Percentiles rank a stretch among this genome's conserved stretches.
Conservation (phyloP, 2,113 vertebrate genomes). For the Zapornia atra region DNA sequence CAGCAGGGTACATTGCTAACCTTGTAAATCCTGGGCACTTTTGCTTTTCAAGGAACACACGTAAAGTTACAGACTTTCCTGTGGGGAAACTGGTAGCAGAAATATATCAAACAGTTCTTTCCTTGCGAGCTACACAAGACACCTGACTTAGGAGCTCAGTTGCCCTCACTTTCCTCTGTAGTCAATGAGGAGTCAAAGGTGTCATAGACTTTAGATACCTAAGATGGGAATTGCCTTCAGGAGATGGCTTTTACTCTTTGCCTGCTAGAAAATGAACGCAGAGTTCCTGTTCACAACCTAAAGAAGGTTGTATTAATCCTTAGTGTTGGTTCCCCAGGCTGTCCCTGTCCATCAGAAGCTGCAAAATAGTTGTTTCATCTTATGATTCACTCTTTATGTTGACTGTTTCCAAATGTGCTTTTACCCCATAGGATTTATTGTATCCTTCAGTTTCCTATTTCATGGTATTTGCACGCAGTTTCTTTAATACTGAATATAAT, state of each 20-base stretch:
- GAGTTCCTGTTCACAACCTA: background rate
- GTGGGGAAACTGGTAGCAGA: background rate
- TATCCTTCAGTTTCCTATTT: background rate
- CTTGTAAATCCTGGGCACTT: constrained; percentile 12
- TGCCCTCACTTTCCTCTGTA: background rate
- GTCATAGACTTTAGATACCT: background rate
- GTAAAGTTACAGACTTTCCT: background rate
- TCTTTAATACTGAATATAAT: background rate
- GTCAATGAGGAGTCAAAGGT: background rate
- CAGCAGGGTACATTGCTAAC: constrained; percentile 39
- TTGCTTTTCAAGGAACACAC: background rate
- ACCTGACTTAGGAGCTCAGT: background rate
- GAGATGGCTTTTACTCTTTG: background rate
- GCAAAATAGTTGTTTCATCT: constrained; percentile 15
- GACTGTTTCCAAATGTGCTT: background rate
- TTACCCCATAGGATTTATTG: background rate
- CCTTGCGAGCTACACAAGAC: background rate
- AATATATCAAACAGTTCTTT: constrained; percentile 4
- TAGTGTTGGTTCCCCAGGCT: background rate
- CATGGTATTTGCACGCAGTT: background rate
- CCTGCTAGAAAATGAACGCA: background rate
- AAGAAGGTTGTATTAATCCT: background rate
- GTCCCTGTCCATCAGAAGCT: constrained; percentile 25
- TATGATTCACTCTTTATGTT: constrained; percentile 29
- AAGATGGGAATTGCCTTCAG: background rate